These are phyloP conservation scores for Sthenelais limicola DNA, from an alignment of 2,888 invertebrate genomes.

Conservation along the genomic window DNA sequence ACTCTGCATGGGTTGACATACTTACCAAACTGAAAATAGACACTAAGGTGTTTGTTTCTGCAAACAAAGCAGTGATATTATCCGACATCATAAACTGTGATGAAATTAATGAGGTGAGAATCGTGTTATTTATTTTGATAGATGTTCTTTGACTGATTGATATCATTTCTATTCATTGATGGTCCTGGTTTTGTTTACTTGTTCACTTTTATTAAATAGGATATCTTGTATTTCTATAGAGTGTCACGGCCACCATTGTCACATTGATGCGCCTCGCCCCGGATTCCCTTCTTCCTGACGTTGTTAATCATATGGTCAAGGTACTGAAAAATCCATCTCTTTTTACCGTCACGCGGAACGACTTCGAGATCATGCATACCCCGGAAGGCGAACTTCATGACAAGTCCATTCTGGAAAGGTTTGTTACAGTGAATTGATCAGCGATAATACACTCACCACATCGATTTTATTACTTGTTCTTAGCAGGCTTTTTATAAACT, in stretches of 20 bases:
- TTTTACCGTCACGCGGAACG: constrained; percentile 77
- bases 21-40: constrained; percentile 61
- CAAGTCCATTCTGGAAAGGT: constrained; percentile 81
- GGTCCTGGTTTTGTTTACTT: background rate
- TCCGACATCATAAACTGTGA: constrained; percentile 40
- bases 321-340: constrained; percentile 76
- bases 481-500: too few relatives aligned
- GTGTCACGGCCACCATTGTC: constrained; percentile 79
- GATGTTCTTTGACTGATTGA: background rate
- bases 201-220: background rate
- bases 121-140: background rate
- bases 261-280: constrained; percentile 80
- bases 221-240: constrained; percentile 35
- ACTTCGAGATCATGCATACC: constrained; percentile 81
- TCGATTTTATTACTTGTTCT: too few relatives aligned
- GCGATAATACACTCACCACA: background rate
- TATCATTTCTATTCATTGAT: background rate
- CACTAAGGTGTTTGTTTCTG: constrained; percentile 59
- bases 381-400: constrained; percentile 94
- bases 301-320: constrained; percentile 78
- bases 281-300: constrained; percentile 78
- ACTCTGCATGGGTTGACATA: constrained; percentile 79
- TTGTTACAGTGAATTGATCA: background rate
- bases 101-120: constrained; percentile 41
- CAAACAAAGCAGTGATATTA: constrained; percentile 46